Base-by-base conservation (phyloP, 1,140 invertebrate genomes). In the Drosophila obscura region DNA sequence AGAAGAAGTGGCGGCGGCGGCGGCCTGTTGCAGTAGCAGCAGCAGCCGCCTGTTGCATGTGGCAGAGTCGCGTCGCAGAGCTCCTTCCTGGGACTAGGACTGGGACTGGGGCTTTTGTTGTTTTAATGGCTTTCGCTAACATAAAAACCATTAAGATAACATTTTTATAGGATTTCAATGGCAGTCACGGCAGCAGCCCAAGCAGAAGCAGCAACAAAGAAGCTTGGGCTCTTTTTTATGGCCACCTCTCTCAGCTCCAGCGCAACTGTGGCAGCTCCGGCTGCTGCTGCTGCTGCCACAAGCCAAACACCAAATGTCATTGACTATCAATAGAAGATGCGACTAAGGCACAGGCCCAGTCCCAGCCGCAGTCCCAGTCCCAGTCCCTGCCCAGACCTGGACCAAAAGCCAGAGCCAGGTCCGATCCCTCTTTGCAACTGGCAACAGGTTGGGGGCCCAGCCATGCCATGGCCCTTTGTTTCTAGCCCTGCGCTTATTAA, bases 121-220 rank as follows among this genome's bases (percentile, higher is more conserved):
- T 90, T 88, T 90, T 88, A 88, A 90, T 90, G 82, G 88, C 80
- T 90, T 90, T 90, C 79, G 82, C 88, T 81, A 90, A 90, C 87
- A 90, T 90, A 90, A 90, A 90, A 90, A 89, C 87, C 87, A 90
- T 90, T 90, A 90, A 90, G 87, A 90, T 90, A 90, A 90, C 87
- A 90, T 90, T 90, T 90, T 90, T 90, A 90, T 90, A 90, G 87
- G 87, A 90, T 90, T 90, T 90, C 87, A 87, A 90, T 90, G 79
- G 87, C 87, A 82, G 69, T 79, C 81, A 82, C 84, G 79, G 84
- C 84, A 89, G 75, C 75, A 63, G 55, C 71, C 63, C 41, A 50
- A 56, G 61, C 50, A 56, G 52, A 46, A 67, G 67, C 59, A 64
- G 73, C 83, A 87, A 88, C 84, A 76, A 85, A 85, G 81, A 87